Conservation (phyloP, 2,797 vertebrate genomes). For the Pseudomugil gertrudae region DNA sequence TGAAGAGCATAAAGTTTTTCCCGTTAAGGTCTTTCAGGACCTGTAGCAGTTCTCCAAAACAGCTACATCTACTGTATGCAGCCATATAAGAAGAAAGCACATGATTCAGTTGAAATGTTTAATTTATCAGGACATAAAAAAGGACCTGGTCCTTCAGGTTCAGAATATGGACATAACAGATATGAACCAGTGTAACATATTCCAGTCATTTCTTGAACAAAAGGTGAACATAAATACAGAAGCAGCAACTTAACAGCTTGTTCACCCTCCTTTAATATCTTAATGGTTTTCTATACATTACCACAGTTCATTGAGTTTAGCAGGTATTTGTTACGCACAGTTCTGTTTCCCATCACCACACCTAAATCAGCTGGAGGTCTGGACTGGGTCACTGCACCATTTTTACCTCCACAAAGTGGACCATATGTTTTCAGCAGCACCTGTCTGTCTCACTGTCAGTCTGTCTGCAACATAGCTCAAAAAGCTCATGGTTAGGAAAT, state of each 20-base stretch:
- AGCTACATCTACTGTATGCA: background rate
- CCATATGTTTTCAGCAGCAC: too few relatives aligned
- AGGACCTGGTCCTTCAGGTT: background rate
- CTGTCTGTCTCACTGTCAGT: too few relatives aligned
- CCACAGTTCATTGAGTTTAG: background rate
- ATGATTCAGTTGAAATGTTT: background rate
- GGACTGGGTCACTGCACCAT: background rate
- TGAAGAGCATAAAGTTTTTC: background rate
- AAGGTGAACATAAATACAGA: background rate
- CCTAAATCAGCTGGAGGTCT: background rate
- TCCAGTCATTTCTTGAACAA: background rate
- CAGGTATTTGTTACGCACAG: background rate
- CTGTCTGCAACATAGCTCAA: too few relatives aligned
- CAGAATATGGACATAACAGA: background rate
- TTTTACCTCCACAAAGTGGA: too few relatives aligned
- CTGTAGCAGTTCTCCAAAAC: background rate
- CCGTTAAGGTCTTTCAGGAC: background rate
- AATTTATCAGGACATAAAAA: too few relatives aligned
- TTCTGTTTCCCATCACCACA: background rate
- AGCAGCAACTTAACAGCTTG: background rate
- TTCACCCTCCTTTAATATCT: background rate
- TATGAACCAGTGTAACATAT: too few relatives aligned
- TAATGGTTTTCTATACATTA: background rate
- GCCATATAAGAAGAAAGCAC: background rate
- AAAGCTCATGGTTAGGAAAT: too few relatives aligned